Base-by-base conservation (phyloP, 2,797 vertebrate species). In the Pangasius larnaudii region DNA sequence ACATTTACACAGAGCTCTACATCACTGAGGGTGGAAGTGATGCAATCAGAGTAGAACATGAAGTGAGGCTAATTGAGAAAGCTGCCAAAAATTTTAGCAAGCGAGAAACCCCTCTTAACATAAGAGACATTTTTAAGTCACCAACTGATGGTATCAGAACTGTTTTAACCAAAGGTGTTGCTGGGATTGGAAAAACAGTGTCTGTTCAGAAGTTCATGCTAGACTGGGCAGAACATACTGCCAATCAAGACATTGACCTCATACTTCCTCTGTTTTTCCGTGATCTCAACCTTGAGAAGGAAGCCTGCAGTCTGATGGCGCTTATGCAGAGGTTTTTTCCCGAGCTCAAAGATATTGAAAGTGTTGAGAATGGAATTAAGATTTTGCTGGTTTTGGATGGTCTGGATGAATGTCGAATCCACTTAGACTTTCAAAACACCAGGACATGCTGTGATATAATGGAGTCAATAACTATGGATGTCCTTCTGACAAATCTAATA, bases 401-500 rank as follows among this genome's bases (percentile, higher is more conserved):
- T n/a, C 82, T 89, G 69, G 88, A 89, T 8, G 78, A 80, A 80
- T 80, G 56, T 80, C 56, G 78, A 39, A 2, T 80, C n/a, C 58
- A 39, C 19, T 84, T 91, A 71, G 87, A 91, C 67, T 91, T 89
- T 74, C 14, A 71, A 6, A 89, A 89, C 0, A 82, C 84, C 36
- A 51, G 30, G 1, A 4, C 19, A 0, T 89, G 78, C 27, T 3
- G 13, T 53, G 78, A 90, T 67, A 86, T 89, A 75, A 80, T 83
- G 14, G 5, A 87, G n/a, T 1, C 87, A 49, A 24, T 65, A 8
- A 58, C 83, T 39, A 65, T 88, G 33, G 87, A 90, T 56, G 67
- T 83, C 14, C 85, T 91, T 9, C 42, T 90, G 33, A 87, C 87
- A 86, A 90, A 90, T 63, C 85, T 91, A 36, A 91, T 91, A 27